Evolutionary conservation across 2,797 vertebrate genomes (phyloP), one percentile per base, ranked within the genome.

Genomic region (Graptemys geographica): DNA sequence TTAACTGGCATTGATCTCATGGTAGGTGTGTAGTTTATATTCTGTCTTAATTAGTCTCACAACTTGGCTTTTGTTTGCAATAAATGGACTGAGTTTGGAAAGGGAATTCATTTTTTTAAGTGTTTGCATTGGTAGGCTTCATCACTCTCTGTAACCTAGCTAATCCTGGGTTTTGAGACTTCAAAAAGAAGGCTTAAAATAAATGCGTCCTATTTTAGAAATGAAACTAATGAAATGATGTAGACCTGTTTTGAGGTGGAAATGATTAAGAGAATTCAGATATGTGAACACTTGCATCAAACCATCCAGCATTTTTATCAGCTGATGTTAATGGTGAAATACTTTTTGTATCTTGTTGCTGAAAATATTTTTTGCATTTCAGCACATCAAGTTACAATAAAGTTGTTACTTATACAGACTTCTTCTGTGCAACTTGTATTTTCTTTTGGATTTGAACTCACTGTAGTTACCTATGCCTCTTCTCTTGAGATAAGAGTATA

Each of bases 271-370:
- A 97, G 92, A 96, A 97, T 97, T 97, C 89, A 96, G 94, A 96
- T 95, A 90, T 98, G 92, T 98, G 97, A 98, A 98, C 95, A 97
- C 94, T 97, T 90, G 95, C 97, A 97, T 97, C 97, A 95, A 97
- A 97, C 97, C 98, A 98, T 98, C 97, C 96, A 97, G 97, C 97
- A 97, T 98, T 98, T 98, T 97, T 98, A 98, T 98, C 97, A 97
- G 96, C 97, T 98, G 97, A 97, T 98, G 98, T 98, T 98, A 98
- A 98, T 97, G 95, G 97, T 98, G 96, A 98, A 98, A 98, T 98
- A 97, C 97, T 98, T 98, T 98, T 98, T 98, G 98, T 98, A 98
- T 98, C 98, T 98, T 98, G 97, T 98, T 98, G 98, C 98, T 98
- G 98, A 98, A 98, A 98, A 98, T 98, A 98, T 98, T 98, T 96